Percentiles rank a stretch among this genome's conserved stretches.
Conservation (phyloP, 1,140 invertebrate genomes). For the Ostrea edulis region DNA sequence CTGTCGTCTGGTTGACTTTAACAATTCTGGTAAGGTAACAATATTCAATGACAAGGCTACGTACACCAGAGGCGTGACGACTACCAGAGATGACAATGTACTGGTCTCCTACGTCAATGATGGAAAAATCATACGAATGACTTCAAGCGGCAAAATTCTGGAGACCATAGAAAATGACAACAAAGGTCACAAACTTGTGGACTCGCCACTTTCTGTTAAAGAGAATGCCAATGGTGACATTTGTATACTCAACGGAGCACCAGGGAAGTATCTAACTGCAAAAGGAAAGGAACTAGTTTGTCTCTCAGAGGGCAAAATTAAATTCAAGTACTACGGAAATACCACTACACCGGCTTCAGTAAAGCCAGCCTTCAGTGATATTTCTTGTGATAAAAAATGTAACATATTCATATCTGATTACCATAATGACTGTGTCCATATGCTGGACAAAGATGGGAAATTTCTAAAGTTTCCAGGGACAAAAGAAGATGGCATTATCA, state of each 20-base stretch:
- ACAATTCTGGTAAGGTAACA: not conserved
- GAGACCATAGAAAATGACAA: not conserved
- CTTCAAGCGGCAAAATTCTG: not conserved
- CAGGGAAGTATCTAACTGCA: not conserved
- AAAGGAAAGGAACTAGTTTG: not conserved
- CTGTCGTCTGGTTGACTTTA: not conserved
- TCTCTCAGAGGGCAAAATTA: not conserved
- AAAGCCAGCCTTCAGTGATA: not conserved
- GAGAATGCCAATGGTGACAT: not conserved
- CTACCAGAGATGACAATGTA: not conserved
- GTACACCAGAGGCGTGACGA: not conserved
- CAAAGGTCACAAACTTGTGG: not conserved
- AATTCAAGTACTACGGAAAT: not conserved
- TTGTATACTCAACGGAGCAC: not conserved
- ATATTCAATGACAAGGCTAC: not conserved
- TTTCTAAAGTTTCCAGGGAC: not conserved
- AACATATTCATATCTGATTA: conserved; percentile 1
- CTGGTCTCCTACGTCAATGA: not conserved
- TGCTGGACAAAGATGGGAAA: not conserved
- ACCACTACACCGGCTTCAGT: not conserved
- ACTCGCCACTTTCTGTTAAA: not conserved
- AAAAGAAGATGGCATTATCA: not conserved
- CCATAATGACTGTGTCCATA: not conserved
- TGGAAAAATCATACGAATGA: not conserved
- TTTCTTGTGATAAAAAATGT: not conserved